Base-by-base conservation (phyloP, 2,888 invertebrate genomes). In the Cerastis leucographa region DNA sequence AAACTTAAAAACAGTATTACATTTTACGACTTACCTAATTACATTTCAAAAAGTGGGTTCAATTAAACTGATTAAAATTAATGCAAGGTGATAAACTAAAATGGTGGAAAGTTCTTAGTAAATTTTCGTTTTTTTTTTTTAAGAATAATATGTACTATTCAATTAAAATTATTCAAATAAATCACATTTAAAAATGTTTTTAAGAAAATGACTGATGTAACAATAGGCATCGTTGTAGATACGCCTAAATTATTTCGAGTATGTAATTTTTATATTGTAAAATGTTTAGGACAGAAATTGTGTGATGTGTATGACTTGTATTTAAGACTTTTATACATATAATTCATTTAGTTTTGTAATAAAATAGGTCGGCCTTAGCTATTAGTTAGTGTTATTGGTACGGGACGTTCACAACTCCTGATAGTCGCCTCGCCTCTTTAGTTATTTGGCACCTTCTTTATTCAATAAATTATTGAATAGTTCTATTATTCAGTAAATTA, bases 141-240 rank as follows among this genome's bases (percentile, higher is more conserved):
- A 35, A 35, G 62, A 81, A 74, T 70, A 79, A 68, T 74, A 83
- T 84, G 51, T 74, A 82, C 64, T 64, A 42, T 84, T 84, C 83
- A 82, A 78, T 85, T 85, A 85, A 85, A 74, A 83, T 85, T 85
- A 84, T 84, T 84, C 83, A 84, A 82, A 82, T 82, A 85, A 84
- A 84, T 85, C 83, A 84, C 85, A 84, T 84, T 84, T 85, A 84
- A 84, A 79, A 88, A 85, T 88, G 84, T 92, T 94, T 94, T 94
- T 94, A 95, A 94, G 94, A 93, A 92, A 95, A 94, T 93, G 95
- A 95, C 96, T 96, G 96, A 96, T 92, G 92, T 95, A 94, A 92
- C 90, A 90, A 92, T 94, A 94, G 94, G 94, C 94, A 88, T 90
- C 91, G 90, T 93, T 93, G 91, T 94, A 93, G 92, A 92, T 92